phyloP scores from a whole-genome alignment of 2,888 invertebrate species.

The Hemicrepidius hirtus region DNA sequence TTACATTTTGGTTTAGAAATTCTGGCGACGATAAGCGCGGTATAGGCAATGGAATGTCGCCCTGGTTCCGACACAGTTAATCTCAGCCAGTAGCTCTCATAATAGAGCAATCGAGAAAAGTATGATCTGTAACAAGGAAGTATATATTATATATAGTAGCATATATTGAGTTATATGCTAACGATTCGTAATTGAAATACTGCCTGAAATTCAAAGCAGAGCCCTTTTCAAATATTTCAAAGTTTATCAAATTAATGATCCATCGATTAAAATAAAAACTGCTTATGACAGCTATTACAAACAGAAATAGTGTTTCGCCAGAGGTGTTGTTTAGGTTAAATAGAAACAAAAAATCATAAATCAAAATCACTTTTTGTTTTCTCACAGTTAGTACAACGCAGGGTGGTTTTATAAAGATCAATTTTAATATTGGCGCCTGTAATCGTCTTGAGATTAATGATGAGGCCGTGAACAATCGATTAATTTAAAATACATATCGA shows the following conservation, averaged over 20 bases:
- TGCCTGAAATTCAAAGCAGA: too few relatives aligned
- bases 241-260: neutral
- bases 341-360: neutral
- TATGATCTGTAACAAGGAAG: too few relatives aligned
- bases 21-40: too few relatives aligned
- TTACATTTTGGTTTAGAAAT: too few relatives aligned
- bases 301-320: neutral
- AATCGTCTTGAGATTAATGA: constrained; percentile 12
- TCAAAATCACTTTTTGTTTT: constrained; percentile 4
- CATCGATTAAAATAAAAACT: neutral
- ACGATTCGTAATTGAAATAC: too few relatives aligned
- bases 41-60: too few relatives aligned
- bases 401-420: neutral
- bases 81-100: too few relatives aligned
- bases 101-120: too few relatives aligned
- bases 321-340: neutral
- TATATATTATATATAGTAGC: too few relatives aligned
- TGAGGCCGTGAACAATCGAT: constrained; percentile 2
- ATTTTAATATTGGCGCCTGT: constrained; percentile 4
- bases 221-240: too few relatives aligned
- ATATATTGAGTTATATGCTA: too few relatives aligned
- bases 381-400: neutral
- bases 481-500: constrained; percentile 1
- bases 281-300: neutral
- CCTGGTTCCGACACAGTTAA: too few relatives aligned